Evolutionary conservation across 2,888 invertebrate species (phyloP), one percentile per base, ranked within the genome.

Genomic region (Lordiphosa andalusiaca): DNA sequence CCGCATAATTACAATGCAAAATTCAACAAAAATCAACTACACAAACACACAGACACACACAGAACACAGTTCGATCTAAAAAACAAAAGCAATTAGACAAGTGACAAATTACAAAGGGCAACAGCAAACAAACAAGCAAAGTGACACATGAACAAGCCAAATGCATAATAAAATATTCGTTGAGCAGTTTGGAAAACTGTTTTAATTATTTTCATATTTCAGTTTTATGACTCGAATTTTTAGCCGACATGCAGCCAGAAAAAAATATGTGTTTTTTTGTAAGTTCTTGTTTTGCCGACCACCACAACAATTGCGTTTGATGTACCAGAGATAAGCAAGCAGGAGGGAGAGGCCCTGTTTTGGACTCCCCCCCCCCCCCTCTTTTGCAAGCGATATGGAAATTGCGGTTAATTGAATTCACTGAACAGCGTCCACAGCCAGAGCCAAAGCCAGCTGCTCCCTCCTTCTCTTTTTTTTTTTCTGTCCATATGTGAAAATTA

Each of bases 321-420:
- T 76, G 49, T 51, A 42, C 63, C 41, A 47, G 50, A 53, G 71
- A 63, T 73, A 66, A 70, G 73, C 71, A 58, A 46, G 33, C 10
- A 13, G 12, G 25, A 25, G 7, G 12, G 25, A 25, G 7, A 21
- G 53, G 55, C 40, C n/a, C 19, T 19, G 6, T 23, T n/a, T 10
- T n/a, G n/a, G 9, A 2, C 48, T 33, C 3, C 6, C 10, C n/a
- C 16, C 16, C 16, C 16, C 16, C 16, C 16, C 16, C 16, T 2
- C 19, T 52, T 47, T 47, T 52, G 36, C 48, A 49, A 59, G 53
- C 65, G 47, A 60, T 56, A 69, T 82, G 84, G 65, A 84, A 82
- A 78, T 77, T 82, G 75, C 64, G 80, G 83, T 86, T 81, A 86
- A 81, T 81, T 81, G 78, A 86, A 81, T 84, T 82, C 86, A 86